Base-by-base conservation (phyloP, 2,888 invertebrate genomes). In the Drosophila monieri region DNA sequence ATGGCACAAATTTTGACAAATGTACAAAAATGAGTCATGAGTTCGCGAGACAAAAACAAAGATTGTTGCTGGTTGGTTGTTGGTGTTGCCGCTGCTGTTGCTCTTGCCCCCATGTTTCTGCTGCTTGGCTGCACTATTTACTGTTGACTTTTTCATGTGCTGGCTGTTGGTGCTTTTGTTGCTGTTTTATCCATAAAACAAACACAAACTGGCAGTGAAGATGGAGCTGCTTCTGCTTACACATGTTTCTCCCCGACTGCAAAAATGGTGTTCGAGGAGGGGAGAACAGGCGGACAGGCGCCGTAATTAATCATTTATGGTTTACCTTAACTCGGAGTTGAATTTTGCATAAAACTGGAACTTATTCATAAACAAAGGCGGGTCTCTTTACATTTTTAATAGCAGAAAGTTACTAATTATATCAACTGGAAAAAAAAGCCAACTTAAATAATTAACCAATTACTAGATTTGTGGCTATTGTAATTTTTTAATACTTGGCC, bases 11-110 rank as follows among this genome's bases (percentile, higher is more conserved):
- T 77, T 89, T 88, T 89, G 88, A 88, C 89, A 88, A 88, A 88
- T 89, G 88, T 80, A 80, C 85, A 80, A 88, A 88, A 88, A 88
- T 89, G 89, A 88, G 89, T 88, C 88, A 88, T 88, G 88, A 87
- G 88, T 77, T 81, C 79, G 80, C 78, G 72, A 76, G 69, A 68
- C 83, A 87, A 85, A 87, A 85, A 85, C 78, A 85, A 72, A 76
- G 83, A 69, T 41, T 41, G 39, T 41, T 41, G 66, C 57, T 74
- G 72, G 76, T n/a, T 6, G 35, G 35, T 84, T 73, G 65, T 56
- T 78, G 54, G 69, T 70, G 64, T 75, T 62, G 49, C 47, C 54
- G 54, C 55, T 67, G 41, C 72, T 60, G 48, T 60, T 58, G 48
- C 39, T 49, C 23, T 25, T 54, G 25, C 23, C 59, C 59, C 51